phyloP scores from a whole-genome alignment of 2,797 vertebrate species.

The Clangula hyemalis region DNA sequence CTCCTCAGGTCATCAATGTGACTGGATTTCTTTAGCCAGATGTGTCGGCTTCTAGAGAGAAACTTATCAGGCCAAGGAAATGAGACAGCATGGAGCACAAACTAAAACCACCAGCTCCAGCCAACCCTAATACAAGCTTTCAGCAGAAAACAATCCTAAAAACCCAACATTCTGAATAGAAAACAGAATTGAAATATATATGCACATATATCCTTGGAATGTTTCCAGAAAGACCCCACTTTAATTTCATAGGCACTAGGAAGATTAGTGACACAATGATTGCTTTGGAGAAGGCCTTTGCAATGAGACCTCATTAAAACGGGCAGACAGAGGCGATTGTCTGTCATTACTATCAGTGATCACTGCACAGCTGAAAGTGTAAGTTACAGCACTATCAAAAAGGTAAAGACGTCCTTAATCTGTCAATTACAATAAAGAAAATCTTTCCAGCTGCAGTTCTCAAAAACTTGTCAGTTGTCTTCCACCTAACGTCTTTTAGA shows the following conservation, averaged over 20 bases:
- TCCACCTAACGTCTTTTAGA: background rate
- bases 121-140: background rate
- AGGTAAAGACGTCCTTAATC: background rate
- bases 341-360: background rate
- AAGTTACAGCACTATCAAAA: background rate
- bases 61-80: background rate
- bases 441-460: background rate
- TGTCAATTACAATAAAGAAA: background rate
- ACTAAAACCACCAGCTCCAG: background rate
- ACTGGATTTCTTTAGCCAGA: background rate
- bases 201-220: background rate
- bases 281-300: background rate
- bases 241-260: background rate
- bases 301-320: background rate
- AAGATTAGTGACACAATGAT: background rate
- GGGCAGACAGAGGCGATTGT: background rate
- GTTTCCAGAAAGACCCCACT: background rate
- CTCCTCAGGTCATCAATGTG: background rate
- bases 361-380: background rate
- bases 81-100: background rate
- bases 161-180: slow-evolving; percentile 9
- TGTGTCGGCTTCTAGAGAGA: background rate
- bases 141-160: background rate
- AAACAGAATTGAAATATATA: background rate
- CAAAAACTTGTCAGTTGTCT: background rate